phyloP scores from a whole-genome alignment of 2,888 invertebrate species.

The Liposcelis brunnea region DNA sequence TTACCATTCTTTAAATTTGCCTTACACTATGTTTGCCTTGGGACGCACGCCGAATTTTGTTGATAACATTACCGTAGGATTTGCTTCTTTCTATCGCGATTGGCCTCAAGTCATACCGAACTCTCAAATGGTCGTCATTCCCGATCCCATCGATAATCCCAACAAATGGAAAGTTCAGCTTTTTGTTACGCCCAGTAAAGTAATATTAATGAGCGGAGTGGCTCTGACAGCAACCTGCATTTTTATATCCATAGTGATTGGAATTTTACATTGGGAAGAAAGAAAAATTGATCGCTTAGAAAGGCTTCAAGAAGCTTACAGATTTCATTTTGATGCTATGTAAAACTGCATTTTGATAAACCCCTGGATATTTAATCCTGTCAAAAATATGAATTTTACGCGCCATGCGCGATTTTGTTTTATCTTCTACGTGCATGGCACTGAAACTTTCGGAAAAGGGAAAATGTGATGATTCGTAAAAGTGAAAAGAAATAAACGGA shows the following conservation, averaged over 20 bases:
- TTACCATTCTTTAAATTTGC: constrained; percentile 81
- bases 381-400: too few relatives aligned
- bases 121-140: constrained; percentile 92
- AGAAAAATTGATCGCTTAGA: constrained; percentile 64
- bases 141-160: constrained; percentile 60
- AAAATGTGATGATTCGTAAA: too few relatives aligned
- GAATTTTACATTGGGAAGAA: constrained; percentile 80
- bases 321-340: constrained; percentile 79
- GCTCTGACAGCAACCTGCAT: constrained; percentile 74
- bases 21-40: constrained; percentile 92
- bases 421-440: too few relatives aligned
- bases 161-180: constrained; percentile 75
- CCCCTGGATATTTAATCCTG: too few relatives aligned
- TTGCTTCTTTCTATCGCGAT: constrained; percentile 34
- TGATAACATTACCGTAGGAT: constrained; percentile 66
- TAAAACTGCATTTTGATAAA: too few relatives aligned
- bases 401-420: too few relatives aligned
- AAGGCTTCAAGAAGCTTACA: constrained; percentile 58
- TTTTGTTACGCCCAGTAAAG: constrained; percentile 87
- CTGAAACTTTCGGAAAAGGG: too few relatives aligned
- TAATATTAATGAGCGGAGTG: constrained; percentile 79
- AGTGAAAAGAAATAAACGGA: too few relatives aligned
- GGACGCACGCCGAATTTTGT: constrained; percentile 97
- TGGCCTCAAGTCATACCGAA: constrained; percentile 95
- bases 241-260: constrained; percentile 68